Evolutionary conservation across 2,113 vertebrate species (phyloP), one percentile per base, ranked within the genome.

Genomic region (Equus quagga): DNA sequence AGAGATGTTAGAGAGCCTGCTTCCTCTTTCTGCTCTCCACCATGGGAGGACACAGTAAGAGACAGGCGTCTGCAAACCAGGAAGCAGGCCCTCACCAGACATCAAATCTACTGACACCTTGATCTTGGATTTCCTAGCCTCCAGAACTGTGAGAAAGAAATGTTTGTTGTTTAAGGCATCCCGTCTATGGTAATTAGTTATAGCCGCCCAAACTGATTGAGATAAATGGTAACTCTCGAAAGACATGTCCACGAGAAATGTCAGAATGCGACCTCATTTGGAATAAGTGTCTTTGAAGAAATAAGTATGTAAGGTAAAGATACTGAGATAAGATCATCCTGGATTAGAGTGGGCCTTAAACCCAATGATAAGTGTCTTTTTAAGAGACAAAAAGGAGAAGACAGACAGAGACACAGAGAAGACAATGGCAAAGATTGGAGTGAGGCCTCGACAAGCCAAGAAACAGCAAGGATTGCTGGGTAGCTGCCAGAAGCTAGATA

Each of bases 401-500:
- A 19, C 6, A 49, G 65, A 51, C 9, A 58, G 7, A 82, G 7
- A 93, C 36, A 44, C 10, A 79, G n/a, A 91, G 14, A 8, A 79
- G 79, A 76, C 33, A 15, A 0, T 2, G 49, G 65, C 12, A 19
- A 21, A 31, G 14, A 31, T 1, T 4, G 3, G 4, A 56, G 3
- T 14, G 73, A n/a, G 31, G n/a, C 18, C n/a, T 36, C 56, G 8
- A 10, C 3, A 91, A 21, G 46, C n/a, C 44, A 81, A 13, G 13
- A 12, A n/a, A 23, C 11, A 0, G 5, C 4, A 11, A 33, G n/a
- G 6, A 14, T 11, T 33, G 18, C 28, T 18, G 12, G 31, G 18
- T 2, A 26, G 33, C n/a, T 19, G 11, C 5, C 0, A 4, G 31
- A 79, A 56, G 19, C 41, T 10, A 1, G 11, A 11, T 4, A 23